Percentiles rank a stretch among this genome's conserved stretches.
phyloP scores from a whole-genome alignment of 2,797 vertebrate species.

The Heliangelus exortis region DNA sequence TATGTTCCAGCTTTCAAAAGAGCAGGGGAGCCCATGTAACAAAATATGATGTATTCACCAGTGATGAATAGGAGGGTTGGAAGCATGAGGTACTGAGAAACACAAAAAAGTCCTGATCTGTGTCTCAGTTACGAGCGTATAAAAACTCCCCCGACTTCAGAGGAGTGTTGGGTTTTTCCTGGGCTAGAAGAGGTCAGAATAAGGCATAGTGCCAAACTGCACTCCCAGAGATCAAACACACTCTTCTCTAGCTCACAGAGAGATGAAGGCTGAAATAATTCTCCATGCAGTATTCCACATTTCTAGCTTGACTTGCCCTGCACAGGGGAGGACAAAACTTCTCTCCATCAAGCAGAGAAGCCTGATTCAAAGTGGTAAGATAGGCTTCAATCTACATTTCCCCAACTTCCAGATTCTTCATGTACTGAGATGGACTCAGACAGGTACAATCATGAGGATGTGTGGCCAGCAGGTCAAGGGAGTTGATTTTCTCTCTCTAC shows the following conservation, averaged over 20 bases:
- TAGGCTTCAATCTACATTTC: not conserved
- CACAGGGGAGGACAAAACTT: not conserved
- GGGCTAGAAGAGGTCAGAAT: not conserved
- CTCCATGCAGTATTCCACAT: not conserved
- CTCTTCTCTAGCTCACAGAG: not conserved
- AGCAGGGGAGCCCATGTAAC: not conserved
- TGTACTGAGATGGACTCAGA: not conserved
- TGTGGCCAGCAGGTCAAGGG: no score
- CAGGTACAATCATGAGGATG: not conserved
- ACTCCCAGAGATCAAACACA: not conserved
- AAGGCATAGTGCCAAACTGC: not conserved
- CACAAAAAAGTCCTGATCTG: not conserved
- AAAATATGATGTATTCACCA: not conserved
- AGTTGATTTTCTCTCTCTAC: no score
- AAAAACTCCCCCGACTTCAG: not conserved
- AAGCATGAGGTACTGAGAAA: not conserved
- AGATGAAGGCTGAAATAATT: not conserved
- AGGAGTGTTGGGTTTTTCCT: not conserved
- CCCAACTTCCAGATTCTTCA: slow-evolving; percentile 14
- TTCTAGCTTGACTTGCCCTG: accelerated
- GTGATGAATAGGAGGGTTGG: not conserved
- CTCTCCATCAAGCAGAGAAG: not conserved
- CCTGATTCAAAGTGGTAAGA: not conserved
- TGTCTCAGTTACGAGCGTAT: not conserved
- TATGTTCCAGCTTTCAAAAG: slow-evolving; percentile 12